Percentiles rank a stretch among this genome's conserved stretches.
Evolutionary conservation across 2,797 vertebrate genomes (phyloP).

Genomic region (Mycteria americana): DNA sequence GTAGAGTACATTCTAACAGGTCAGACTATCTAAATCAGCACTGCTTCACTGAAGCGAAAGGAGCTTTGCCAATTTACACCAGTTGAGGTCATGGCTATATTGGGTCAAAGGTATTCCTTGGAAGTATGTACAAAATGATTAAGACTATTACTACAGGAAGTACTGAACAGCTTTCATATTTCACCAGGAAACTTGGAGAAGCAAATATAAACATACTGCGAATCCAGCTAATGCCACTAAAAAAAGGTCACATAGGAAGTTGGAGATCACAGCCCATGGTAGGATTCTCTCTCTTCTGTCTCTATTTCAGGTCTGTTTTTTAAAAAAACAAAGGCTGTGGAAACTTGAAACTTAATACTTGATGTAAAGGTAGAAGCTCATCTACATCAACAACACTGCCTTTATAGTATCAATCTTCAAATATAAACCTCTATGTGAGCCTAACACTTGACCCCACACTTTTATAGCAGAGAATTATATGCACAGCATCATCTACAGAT

Average conservation of each 20-base stretch:
- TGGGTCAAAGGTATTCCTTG: neutral
- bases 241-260: neutral
- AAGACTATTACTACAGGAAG: neutral
- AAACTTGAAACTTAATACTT: neutral
- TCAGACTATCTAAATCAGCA: neutral
- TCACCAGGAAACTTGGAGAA: neutral
- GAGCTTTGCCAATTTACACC: neutral
- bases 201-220: neutral
- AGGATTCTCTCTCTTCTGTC: neutral
- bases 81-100: rapidly evolving
- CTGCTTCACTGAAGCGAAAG: neutral
- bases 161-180: neutral
- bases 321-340: neutral
- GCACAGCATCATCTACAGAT: neutral
- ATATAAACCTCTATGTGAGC: neutral
- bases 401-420: neutral
- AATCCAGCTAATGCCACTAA: neutral
- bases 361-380: neutral
- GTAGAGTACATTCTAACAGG: neutral
- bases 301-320: neutral
- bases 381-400: neutral
- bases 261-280: neutral
- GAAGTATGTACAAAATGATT: neutral
- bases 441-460: neutral
- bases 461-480: neutral